Conservation (phyloP, 2,113 vertebrate genomes). For the Clarias macrocephalus region DNA sequence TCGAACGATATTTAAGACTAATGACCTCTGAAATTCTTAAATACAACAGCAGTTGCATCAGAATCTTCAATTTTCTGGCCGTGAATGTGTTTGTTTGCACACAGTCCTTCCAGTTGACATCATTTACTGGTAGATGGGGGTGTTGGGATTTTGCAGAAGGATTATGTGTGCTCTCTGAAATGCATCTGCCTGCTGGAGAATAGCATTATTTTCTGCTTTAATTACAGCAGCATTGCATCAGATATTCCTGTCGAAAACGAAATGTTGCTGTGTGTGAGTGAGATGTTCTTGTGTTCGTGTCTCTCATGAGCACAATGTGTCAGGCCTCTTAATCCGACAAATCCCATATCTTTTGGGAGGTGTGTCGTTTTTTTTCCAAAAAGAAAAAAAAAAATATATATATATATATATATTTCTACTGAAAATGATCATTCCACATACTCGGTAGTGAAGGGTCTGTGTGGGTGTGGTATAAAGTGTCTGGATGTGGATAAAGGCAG, state of each 20-base stretch:
- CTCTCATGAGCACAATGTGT: conserved; percentile 49
- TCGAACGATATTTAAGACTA: not conserved
- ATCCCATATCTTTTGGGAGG: conserved; percentile 52
- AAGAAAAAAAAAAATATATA: too few relatives aligned
- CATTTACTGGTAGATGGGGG: conserved; percentile 52
- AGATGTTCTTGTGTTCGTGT: conserved; percentile 48
- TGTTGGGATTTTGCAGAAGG: conserved; percentile 57
- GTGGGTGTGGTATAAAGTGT: conserved; percentile 41
- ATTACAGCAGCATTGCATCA: conserved; percentile 66
- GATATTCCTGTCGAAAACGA: conserved; percentile 56
- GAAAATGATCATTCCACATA: conserved; percentile 36
- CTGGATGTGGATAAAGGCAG: conserved; percentile 40
- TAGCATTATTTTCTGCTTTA: conserved; percentile 57
- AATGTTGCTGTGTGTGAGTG: conserved; percentile 49
- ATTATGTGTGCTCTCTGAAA: conserved; percentile 56
- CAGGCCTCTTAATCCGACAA: conserved; percentile 49
- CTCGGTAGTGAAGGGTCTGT: conserved; percentile 32
- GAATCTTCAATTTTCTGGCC: conserved; percentile 41
- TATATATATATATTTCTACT: conserved; percentile 30
- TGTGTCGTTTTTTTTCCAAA: conserved; percentile 24
- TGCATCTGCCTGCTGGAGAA: conserved; percentile 55
- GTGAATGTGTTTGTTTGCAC: conserved; percentile 37
- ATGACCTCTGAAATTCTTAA: conserved; percentile 33
- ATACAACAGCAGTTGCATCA: conserved; percentile 52
- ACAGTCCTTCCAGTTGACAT: conserved; percentile 38